Percentiles rank a stretch among this genome's conserved stretches.
These are phyloP conservation scores for Paracentrotus lividus DNA, from an alignment of 53 echinoderm and acorn worm genomes.

Conservation along the genomic window DNA sequence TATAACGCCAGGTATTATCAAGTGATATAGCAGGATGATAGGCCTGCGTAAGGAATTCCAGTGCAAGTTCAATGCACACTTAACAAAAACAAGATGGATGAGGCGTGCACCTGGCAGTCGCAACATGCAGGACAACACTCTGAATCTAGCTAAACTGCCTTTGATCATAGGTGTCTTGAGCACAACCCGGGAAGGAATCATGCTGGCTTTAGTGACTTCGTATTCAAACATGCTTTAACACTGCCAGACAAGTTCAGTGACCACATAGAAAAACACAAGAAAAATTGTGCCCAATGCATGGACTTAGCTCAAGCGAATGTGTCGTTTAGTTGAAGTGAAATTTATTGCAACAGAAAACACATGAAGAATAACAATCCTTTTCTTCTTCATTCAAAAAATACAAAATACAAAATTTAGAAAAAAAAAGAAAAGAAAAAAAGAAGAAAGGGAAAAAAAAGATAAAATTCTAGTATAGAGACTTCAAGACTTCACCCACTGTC, in stretches of 20 bases:
- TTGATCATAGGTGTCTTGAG: background rate
- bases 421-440: too few relatives aligned
- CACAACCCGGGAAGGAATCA: background rate
- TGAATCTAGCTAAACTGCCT: background rate
- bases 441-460: too few relatives aligned
- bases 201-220: background rate
- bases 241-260: background rate
- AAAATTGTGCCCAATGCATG: background rate
- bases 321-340: background rate
- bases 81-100: background rate
- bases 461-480: too few relatives aligned
- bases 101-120: background rate
- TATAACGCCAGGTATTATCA: background rate
- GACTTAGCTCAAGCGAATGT: background rate
- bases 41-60: constrained; percentile 2
- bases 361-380: too few relatives aligned
- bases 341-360: too few relatives aligned
- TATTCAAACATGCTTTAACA: background rate
- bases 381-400: too few relatives aligned
- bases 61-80: background rate
- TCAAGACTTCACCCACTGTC: too few relatives aligned
- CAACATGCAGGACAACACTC: background rate
- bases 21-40: constrained; percentile 19
- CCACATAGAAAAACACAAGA: background rate
- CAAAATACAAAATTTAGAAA: too few relatives aligned